These are phyloP conservation scores for Leucoma salicis DNA, from an alignment of 2,888 invertebrate genomes.

Conservation along the genomic window DNA sequence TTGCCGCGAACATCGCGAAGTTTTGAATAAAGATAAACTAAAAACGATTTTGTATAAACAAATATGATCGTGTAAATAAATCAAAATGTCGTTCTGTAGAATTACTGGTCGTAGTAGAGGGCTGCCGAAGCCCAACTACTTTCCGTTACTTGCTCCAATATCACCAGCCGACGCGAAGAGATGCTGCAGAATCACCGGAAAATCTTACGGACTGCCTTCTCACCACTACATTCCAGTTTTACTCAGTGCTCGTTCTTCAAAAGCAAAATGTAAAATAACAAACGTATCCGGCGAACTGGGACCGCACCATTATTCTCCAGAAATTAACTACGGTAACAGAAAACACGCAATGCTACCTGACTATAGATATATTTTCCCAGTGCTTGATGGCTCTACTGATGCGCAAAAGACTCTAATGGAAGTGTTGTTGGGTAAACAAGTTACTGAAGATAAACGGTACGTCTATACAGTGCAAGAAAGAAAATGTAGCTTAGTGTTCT, in stretches of 20 bases:
- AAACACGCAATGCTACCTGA: constrained; percentile 86
- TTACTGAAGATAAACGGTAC: constrained; percentile 83
- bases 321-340: constrained; percentile 84
- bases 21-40: constrained; percentile 37
- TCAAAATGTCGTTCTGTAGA: constrained; percentile 87
- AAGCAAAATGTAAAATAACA: constrained; percentile 85
- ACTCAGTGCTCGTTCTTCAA: constrained; percentile 74
- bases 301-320: constrained; percentile 83
- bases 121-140: constrained; percentile 91
- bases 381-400: constrained; percentile 86
- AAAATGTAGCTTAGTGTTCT: constrained; percentile 88
- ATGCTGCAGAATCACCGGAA: constrained; percentile 90
- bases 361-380: constrained; percentile 88
- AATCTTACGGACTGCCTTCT: constrained; percentile 87
- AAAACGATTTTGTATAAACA: constrained; percentile 51
- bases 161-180: constrained; percentile 92
- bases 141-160: constrained; percentile 90
- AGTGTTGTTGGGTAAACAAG: constrained; percentile 83
- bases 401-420: constrained; percentile 84
- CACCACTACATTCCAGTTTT: constrained; percentile 91
- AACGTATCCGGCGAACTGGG: constrained; percentile 83
- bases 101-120: constrained; percentile 91
- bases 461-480: constrained; percentile 90
- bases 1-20: constrained; percentile 47
- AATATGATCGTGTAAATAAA: constrained; percentile 64